phyloP scores from a whole-genome alignment of 2,888 invertebrate genomes.

The Achlya flavicornis region DNA sequence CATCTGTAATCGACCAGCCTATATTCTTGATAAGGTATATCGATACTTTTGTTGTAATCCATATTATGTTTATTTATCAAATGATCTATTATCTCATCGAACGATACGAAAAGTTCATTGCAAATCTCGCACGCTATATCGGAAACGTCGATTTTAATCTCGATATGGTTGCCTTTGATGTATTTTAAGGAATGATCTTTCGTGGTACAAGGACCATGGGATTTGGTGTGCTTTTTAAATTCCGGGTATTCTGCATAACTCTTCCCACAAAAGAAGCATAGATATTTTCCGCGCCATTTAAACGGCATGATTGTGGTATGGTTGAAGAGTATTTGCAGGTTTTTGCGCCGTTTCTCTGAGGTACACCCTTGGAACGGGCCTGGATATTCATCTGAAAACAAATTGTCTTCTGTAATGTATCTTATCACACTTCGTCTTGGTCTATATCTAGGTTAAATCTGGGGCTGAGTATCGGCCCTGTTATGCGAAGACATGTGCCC shows the following conservation, averaged over 20 bases:
- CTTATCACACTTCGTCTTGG: not conserved
- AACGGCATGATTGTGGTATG: constrained; percentile 71
- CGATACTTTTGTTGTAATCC: constrained; percentile 60
- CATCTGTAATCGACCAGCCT: constrained; percentile 60
- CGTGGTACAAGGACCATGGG: constrained; percentile 60
- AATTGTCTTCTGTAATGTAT: constrained; percentile 47
- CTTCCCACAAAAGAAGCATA: constrained; percentile 72
- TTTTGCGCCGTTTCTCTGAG: constrained; percentile 66
- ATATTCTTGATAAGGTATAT: constrained; percentile 62
- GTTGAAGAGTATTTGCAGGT: constrained; percentile 74
- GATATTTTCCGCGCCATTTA: constrained; percentile 70
- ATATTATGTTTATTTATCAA: constrained; percentile 62
- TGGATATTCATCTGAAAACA: constrained; percentile 72
- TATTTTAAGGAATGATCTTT: constrained; percentile 57
- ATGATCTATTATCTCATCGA: constrained; percentile 64
- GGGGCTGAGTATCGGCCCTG: constrained; percentile 28
- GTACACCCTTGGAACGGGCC: constrained; percentile 55
- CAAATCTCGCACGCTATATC: constrained; percentile 67
- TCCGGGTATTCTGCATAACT: constrained; percentile 55
- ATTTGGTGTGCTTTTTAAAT: constrained; percentile 67
- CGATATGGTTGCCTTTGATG: constrained; percentile 60
- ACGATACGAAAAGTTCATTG: constrained; percentile 51
- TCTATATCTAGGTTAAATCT: constrained; percentile 6
- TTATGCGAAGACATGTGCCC: constrained; percentile 75
- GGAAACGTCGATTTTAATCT: constrained; percentile 71